Conservation (phyloP, 2,888 invertebrate species). For the Eupithecia vulgata region DNA sequence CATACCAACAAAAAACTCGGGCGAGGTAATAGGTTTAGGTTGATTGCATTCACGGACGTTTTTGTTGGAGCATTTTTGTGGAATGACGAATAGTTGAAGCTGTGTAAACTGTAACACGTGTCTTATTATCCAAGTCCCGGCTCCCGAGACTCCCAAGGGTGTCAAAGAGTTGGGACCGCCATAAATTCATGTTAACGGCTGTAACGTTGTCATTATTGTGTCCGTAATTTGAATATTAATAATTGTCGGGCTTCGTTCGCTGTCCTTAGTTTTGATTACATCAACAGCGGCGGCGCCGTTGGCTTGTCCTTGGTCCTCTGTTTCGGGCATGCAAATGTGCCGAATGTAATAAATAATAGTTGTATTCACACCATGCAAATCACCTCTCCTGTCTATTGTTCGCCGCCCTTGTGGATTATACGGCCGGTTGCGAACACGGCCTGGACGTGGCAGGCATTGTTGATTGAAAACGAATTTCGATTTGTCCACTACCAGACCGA, state of each 20-base stretch:
- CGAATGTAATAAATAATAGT: conserved; percentile 67
- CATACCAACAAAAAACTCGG: conserved; percentile 49
- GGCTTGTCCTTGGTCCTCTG: conserved; percentile 63
- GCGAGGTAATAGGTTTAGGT: conserved; percentile 51
- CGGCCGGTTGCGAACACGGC: conserved; percentile 51
- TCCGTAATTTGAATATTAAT: conserved; percentile 74
- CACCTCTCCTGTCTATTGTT: conserved; percentile 77
- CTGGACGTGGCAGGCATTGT: conserved; percentile 69
- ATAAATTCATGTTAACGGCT: conserved; percentile 66
- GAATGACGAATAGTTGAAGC: conserved; percentile 55
- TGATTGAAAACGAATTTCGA: conserved; percentile 72
- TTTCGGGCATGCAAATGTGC: conserved; percentile 78
- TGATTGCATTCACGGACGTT: conserved; percentile 57
- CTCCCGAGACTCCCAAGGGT: conserved; percentile 49
- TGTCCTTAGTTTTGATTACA: conserved; percentile 67
- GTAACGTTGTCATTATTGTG: conserved; percentile 66
- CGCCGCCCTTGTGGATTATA: conserved; percentile 76
- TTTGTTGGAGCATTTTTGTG: conserved; percentile 57
- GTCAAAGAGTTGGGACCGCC: conserved; percentile 56
- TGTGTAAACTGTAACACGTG: conserved; percentile 73
- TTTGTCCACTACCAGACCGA: conserved; percentile 55
- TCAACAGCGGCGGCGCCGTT: conserved; percentile 64
- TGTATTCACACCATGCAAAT: conserved; percentile 71
- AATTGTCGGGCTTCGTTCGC: conserved; percentile 39
- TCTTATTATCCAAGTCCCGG: conserved; percentile 55